Conservation (phyloP, 2,797 vertebrate species). For the Molossus alvarezi region DNA sequence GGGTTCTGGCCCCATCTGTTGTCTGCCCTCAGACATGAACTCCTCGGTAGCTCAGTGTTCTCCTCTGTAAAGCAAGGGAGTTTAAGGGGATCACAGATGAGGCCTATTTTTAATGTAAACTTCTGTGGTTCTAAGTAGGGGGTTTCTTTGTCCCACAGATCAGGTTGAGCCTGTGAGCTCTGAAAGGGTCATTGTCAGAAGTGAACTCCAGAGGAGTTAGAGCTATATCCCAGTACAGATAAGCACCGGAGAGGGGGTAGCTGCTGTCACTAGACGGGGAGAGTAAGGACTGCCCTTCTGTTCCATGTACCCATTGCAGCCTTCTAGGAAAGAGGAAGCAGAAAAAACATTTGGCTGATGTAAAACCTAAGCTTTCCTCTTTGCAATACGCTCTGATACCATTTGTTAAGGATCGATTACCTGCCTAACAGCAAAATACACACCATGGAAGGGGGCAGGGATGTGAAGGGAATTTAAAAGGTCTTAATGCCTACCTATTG, state of each 20-base stretch:
- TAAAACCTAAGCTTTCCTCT: not conserved
- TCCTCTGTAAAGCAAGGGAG: conserved; percentile 23
- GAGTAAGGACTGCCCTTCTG: not conserved
- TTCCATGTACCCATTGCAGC: not conserved
- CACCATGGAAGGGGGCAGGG: no score
- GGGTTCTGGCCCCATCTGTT: not conserved
- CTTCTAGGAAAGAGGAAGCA: not conserved
- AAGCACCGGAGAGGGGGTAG: not conserved
- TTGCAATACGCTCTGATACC: not conserved
- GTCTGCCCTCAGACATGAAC: not conserved
- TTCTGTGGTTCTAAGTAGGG: not conserved
- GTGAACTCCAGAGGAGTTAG: not conserved
- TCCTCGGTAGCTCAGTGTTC: not conserved
- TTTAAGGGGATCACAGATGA: not conserved
- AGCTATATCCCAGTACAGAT: no score
- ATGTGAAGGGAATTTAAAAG: no score
- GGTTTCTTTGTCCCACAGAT: not conserved
- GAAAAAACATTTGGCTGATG: not conserved
- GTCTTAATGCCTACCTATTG: no score
- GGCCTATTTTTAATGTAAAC: not conserved
- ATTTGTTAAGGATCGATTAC: no score
- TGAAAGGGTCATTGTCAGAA: not conserved
- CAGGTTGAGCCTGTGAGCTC: not conserved
- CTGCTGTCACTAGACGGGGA: not conserved
- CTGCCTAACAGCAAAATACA: no score